These are phyloP conservation scores for Phanerotoma sp. DNA, from an alignment of 2,888 invertebrate species.

Conservation along the genomic window DNA sequence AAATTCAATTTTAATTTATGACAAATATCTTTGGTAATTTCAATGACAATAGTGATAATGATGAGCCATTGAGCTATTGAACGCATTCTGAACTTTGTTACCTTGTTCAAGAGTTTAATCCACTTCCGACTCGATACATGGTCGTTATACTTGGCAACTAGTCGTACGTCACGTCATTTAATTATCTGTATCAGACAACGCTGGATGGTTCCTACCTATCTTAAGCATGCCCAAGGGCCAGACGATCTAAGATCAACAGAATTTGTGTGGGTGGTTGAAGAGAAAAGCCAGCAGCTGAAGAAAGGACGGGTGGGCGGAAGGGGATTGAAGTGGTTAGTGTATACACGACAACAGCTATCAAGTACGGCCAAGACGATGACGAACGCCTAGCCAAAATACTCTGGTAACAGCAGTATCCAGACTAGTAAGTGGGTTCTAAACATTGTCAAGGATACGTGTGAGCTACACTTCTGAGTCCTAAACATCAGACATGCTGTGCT, in stretches of 20 bases:
- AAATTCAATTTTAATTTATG: too few relatives aligned
- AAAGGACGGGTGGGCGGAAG: too few relatives aligned
- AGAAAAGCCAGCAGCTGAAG: background rate
- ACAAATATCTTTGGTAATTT: background rate
- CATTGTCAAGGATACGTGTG: slow-evolving; percentile 14
- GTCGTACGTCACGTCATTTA: slow-evolving; percentile 49
- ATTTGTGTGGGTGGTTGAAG: background rate
- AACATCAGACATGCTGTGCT: slow-evolving; percentile 36
- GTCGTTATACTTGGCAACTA: slow-evolving; percentile 47
- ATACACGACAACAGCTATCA: too few relatives aligned
- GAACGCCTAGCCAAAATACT: background rate
- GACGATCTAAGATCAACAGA: background rate
- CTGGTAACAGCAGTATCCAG: too few relatives aligned
- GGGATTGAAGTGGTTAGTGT: too few relatives aligned
- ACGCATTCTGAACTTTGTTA: background rate
- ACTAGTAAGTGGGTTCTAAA: slow-evolving; percentile 20
- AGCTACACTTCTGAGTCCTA: slow-evolving; percentile 19
- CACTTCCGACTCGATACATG: slow-evolving; percentile 47
- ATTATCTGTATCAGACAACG: slow-evolving; percentile 47
- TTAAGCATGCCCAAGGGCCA: slow-evolving; percentile 1
- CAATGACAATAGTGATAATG: background rate
- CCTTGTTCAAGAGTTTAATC: slow-evolving; percentile 34
- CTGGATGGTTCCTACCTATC: slow-evolving; percentile 7
- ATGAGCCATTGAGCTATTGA: background rate
- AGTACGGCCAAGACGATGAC: slow-evolving; percentile 2